Conservation (phyloP, 2,797 vertebrate species). For the Acrossocheilus wenchowensis region DNA sequence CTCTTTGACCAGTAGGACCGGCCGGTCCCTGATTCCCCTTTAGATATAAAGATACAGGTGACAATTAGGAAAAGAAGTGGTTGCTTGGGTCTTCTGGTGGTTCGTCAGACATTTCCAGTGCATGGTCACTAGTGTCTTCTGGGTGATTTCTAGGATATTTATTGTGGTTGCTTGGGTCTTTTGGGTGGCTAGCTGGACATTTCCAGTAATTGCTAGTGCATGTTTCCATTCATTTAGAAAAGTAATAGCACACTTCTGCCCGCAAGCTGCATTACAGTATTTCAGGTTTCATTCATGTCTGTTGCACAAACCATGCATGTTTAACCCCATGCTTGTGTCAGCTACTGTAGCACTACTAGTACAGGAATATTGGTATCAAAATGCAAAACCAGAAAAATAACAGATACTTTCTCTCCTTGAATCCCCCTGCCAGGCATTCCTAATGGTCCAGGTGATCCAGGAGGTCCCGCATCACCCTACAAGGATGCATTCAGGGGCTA, state of each 20-base stretch:
- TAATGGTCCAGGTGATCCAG: slow-evolving; percentile 77
- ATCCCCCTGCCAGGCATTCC: slow-evolving; percentile 80
- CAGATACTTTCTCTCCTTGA: slow-evolving; percentile 83
- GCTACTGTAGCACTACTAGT: not conserved
- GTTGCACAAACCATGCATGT: not conserved
- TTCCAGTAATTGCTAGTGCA: not conserved
- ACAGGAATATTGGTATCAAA: not conserved
- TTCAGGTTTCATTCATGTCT: not conserved
- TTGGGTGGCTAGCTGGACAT: not conserved
- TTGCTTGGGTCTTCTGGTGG: not conserved
- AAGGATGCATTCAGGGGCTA: slow-evolving; percentile 50
- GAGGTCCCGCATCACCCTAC: slow-evolving; percentile 80
- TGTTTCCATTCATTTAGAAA: not conserved
- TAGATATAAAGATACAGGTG: not conserved
- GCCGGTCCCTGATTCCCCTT: slow-evolving; percentile 82
- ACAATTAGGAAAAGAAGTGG: not conserved
- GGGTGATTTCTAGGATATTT: not conserved
- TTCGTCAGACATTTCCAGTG: not conserved
- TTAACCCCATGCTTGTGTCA: not conserved
- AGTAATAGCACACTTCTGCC: not conserved
- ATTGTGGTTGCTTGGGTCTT: not conserved
- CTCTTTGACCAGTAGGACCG: slow-evolving; percentile 81
- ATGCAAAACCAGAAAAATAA: not conserved
- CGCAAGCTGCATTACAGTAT: not conserved
- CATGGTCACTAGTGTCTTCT: not conserved